Base-by-base conservation (phyloP, 2,888 invertebrate species). In the Hirtodrosophila histrioides region DNA sequence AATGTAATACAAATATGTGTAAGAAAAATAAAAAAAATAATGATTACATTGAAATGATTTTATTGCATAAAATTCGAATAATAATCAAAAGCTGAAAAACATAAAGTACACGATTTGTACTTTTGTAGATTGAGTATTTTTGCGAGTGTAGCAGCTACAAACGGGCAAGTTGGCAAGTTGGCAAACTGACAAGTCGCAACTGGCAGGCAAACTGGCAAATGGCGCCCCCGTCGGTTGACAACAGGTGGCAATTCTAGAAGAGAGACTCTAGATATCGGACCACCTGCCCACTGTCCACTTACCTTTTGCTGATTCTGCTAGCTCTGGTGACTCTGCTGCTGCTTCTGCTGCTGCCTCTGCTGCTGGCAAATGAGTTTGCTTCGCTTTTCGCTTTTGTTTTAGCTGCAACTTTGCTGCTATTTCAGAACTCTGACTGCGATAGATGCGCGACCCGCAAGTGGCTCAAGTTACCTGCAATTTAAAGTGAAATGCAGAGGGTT, bases 171-270 rank as follows among this genome's bases (percentile, higher is more conserved):
- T 17, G 17, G 17, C 17, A 17, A 17, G 17, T 17, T 27, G 27
- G 6, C 27, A 27, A 27, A 27, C 27, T 27, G 27, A 27, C 39
- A 51, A 24, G 17, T 44, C 29, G 24, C 36, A 44, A 33, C 41
- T 35, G 41, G 41, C 35, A n/a, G 33, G 51, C 24, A 8, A 17
- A 45, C 12, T 67, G 57, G 60, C 67, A 69, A 61, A 50, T 61
- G 54, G 57, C 68, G 63, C 54, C 64, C 58, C 36, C 63, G 36
- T 43, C 50, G 27, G 57, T 63, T 60, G 69, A 78, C 78, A 83
- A 80, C 80, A 80, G 84, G 80, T 80, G 80, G 84, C 84, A 66
- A 61, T 57, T 54, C 44, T 8, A 37, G 57, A 74, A 50, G 46
- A 50, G 46, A 33, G 49, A 36, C 58, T 40, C 49, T 43, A 65